These are phyloP conservation scores for Solea senegalensis DNA, from an alignment of 2,113 vertebrate species.

Conservation along the genomic window DNA sequence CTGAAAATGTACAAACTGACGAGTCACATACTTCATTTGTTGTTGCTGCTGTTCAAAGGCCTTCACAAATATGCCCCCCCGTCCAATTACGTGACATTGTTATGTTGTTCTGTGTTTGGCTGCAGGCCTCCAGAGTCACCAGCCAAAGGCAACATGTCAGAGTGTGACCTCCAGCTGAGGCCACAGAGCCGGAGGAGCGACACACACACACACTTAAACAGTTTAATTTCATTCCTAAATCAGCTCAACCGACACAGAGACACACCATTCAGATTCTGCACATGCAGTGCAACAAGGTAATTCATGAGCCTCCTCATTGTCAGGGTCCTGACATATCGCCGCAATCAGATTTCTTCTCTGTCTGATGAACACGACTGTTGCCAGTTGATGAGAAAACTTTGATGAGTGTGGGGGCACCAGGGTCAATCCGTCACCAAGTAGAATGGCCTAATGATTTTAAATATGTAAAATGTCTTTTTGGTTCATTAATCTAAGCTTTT, in stretches of 20 bases:
- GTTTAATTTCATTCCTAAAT: not conserved
- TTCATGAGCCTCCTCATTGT: constrained; percentile 7
- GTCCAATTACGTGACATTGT: no score
- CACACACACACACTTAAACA: not conserved
- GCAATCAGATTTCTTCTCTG: not conserved
- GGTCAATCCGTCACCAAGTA: no score
- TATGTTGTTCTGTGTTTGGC: not conserved
- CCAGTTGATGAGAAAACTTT: not conserved
- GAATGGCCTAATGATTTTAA: not conserved
- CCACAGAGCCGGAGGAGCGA: not conserved
- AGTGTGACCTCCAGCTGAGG: not conserved
- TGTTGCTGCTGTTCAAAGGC: not conserved
- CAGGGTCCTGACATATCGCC: not conserved
- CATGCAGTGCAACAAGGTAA: not conserved
- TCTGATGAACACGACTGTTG: not conserved
- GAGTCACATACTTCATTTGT: not conserved
- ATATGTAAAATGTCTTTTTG: no score
- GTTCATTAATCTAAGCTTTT: no score
- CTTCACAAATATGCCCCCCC: no score
- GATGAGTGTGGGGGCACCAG: no score
- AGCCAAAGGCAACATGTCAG: not conserved
- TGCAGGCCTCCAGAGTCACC: not conserved
- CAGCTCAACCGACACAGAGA: not conserved
- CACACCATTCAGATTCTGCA: not conserved
- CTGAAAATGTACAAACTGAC: not conserved